These are phyloP conservation scores for Dynastes hyllus DNA, from an alignment of 2,888 invertebrate genomes.

Conservation along the genomic window DNA sequence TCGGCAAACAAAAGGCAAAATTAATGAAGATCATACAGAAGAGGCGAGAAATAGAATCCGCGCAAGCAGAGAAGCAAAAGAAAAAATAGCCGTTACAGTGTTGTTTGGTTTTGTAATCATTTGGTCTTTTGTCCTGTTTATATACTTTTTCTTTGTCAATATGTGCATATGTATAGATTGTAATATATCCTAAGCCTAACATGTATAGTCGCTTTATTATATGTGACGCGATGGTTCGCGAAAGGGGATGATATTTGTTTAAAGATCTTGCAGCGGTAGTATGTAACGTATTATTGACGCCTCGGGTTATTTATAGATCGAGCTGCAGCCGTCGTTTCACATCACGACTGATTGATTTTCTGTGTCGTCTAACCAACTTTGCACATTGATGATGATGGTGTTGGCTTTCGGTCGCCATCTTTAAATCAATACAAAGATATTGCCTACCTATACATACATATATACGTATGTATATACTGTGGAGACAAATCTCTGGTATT, in stretches of 20 bases:
- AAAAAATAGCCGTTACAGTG: slow-evolving; percentile 36
- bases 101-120: slow-evolving; percentile 13
- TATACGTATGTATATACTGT: background rate
- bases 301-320: slow-evolving; percentile 64
- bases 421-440: slow-evolving; percentile 15
- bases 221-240: background rate
- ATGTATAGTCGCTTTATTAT: background rate
- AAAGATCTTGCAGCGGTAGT: slow-evolving; percentile 34
- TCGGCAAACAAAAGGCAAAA: slow-evolving; percentile 66
- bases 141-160: background rate
- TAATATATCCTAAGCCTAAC: slow-evolving; percentile 23
- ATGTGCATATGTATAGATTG: slow-evolving; percentile 6
- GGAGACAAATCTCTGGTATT: too few species aligned
- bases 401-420: slow-evolving; percentile 30
- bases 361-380: slow-evolving; percentile 51
- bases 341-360: slow-evolving; percentile 60
- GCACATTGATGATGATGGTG: slow-evolving; percentile 38
- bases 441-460: background rate
- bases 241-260: slow-evolving; percentile 31
- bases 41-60: slow-evolving; percentile 60
- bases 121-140: background rate
- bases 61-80: slow-evolving; percentile 62
- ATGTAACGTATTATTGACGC: slow-evolving; percentile 58
- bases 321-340: slow-evolving; percentile 67
- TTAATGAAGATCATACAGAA: slow-evolving; percentile 55